These are phyloP conservation scores for Psammodynastes pulverulentus DNA, from an alignment of 2,113 vertebrate species.

Conservation along the genomic window DNA sequence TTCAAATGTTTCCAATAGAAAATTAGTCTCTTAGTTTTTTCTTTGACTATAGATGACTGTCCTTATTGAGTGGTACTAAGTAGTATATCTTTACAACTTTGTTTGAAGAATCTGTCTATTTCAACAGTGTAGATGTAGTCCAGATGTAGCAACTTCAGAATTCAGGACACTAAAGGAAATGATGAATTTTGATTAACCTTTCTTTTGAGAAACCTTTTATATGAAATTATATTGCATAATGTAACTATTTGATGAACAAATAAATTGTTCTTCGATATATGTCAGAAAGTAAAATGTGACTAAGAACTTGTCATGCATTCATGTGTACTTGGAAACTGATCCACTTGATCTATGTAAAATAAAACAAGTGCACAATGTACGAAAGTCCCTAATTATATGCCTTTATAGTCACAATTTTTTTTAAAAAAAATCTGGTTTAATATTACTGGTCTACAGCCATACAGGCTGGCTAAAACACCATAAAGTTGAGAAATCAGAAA, in stretches of 20 bases:
- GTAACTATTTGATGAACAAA: background rate
- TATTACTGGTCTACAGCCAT: background rate
- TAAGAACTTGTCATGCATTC: background rate
- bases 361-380: background rate
- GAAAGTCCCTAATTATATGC: background rate
- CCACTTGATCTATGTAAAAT: background rate
- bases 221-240: background rate
- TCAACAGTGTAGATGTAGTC: conserved; percentile 37
- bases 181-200: conserved; percentile 26
- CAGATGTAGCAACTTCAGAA: conserved; percentile 45
- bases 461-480: background rate
- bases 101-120: conserved; percentile 48
- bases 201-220: conserved; percentile 4
- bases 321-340: background rate
- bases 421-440: background rate
- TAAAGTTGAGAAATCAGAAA: background rate
- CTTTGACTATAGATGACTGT: conserved; percentile 36
- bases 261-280: background rate
- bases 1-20: conserved; percentile 45
- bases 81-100: conserved; percentile 8
- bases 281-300: background rate
- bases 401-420: background rate
- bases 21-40: conserved; percentile 26
- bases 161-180: conserved; percentile 14
- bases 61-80: background rate